Percentiles rank a stretch among this genome's conserved stretches.
phyloP scores from a whole-genome alignment of 35 echinoderm and acorn worm species.

The Lytechinus variegatus region DNA sequence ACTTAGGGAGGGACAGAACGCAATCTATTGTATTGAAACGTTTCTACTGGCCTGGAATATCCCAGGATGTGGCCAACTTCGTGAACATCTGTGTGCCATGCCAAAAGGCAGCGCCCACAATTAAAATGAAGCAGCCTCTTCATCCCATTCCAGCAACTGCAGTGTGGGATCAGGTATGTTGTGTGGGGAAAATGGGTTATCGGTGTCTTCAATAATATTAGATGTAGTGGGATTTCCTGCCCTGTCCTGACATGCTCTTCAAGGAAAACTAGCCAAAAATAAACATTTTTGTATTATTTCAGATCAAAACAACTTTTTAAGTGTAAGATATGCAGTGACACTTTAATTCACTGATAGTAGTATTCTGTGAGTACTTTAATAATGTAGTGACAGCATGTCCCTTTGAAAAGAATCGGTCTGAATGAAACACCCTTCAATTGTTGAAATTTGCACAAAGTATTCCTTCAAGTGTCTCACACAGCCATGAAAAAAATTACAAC shows the following conservation, averaged over 20 bases:
- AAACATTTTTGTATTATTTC: no score
- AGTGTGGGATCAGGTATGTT: constrained; percentile 21
- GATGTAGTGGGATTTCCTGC: neutral
- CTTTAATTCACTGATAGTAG: no score
- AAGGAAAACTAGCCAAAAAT: no score
- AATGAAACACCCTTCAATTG: no score
- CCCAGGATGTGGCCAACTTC: neutral
- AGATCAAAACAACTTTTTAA: no score
- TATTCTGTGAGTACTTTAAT: no score
- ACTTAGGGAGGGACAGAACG: constrained; percentile 12
- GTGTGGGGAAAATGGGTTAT: neutral
- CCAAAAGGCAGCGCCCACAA: neutral
- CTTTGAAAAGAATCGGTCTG: no score
- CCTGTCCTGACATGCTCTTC: neutral
- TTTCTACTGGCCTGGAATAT: neutral
- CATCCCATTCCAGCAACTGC: constrained; percentile 9
- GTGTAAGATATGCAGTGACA: no score
- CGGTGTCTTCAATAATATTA: neutral
- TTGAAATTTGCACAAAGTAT: no score
- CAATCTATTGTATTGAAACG: neutral
- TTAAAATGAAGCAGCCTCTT: neutral
- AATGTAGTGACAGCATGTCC: no score
- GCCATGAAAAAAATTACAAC: no score
- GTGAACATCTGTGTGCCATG: neutral
- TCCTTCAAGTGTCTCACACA: no score